Evolutionary conservation across 2,888 invertebrate genomes (phyloP).

Genomic region (Polydesmus complanatus): DNA sequence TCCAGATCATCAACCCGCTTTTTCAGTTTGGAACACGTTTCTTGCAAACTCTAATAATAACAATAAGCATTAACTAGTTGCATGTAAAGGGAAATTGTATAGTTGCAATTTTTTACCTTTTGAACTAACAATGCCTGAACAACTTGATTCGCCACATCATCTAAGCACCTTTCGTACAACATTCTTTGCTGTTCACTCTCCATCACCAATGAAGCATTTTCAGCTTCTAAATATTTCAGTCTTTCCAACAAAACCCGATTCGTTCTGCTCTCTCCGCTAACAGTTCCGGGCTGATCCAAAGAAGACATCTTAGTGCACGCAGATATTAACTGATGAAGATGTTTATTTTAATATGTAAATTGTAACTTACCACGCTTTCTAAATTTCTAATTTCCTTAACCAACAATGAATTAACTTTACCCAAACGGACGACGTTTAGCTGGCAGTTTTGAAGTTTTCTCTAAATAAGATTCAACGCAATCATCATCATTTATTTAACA

Average conservation of each 20-base stretch:
- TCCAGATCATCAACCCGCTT: constrained; percentile 62
- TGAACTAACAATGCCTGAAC: constrained; percentile 68
- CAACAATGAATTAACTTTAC: constrained; percentile 22
- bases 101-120: constrained; percentile 46
- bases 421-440: constrained; percentile 20
- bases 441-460: constrained; percentile 20
- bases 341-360: background rate
- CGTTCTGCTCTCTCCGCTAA: constrained; percentile 15
- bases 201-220: constrained; percentile 46
- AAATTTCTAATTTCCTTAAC: constrained; percentile 22
- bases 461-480: constrained; percentile 6
- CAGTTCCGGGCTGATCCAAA: background rate
- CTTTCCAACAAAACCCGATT: constrained; percentile 39
- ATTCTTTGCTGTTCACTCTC: constrained; percentile 51
- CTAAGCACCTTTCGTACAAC: constrained; percentile 63
- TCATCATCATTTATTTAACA: too few relatives aligned
- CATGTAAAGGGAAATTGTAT: background rate
- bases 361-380: constrained; percentile 14
- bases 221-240: constrained; percentile 41
- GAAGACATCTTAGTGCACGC: background rate
- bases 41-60: constrained; percentile 50
- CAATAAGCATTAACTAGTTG: too few relatives aligned
- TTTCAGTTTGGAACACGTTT: constrained; percentile 59
- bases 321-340: background rate
- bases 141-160: constrained; percentile 69